Evolutionary conservation across 2,113 vertebrate genomes (phyloP).

Genomic region (Puma concolor): DNA sequence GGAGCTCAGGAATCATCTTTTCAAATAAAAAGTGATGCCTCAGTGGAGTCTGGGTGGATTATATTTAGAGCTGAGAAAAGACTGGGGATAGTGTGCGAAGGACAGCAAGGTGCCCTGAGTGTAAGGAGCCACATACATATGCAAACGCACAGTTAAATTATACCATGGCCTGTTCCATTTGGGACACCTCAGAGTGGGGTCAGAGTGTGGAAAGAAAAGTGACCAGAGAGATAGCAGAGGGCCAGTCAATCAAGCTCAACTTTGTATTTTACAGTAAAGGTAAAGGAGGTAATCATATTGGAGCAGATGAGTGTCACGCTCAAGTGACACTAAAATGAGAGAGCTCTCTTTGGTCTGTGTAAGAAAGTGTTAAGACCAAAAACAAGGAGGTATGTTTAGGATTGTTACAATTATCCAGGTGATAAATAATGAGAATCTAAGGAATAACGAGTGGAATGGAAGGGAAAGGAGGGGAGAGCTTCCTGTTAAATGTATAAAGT

Average conservation of each 20-base stretch:
- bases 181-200: not conserved
- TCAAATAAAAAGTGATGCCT: not conserved
- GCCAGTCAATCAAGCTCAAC: not conserved
- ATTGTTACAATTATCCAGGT: not conserved
- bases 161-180: not conserved
- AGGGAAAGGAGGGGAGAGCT: not conserved
- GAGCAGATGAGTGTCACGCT: not conserved
- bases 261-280: not conserved
- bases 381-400: not conserved
- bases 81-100: rapidly evolving
- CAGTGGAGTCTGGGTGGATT: not conserved
- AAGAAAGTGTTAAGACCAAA: not conserved
- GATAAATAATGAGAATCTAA: not conserved
- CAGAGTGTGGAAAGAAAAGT: not conserved
- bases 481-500: too few relatives aligned
- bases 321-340: not conserved
- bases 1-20: not conserved
- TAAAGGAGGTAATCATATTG: not conserved
- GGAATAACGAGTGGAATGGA: not conserved
- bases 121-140: not conserved
- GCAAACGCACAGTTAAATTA: not conserved
- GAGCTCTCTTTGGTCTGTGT: not conserved
- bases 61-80: not conserved
- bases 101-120: not conserved
- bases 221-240: not conserved